Evolutionary conservation across 2,797 vertebrate species (phyloP), one percentile per base, ranked within the genome.

Genomic region (Halcyon chelicuti): DNA sequence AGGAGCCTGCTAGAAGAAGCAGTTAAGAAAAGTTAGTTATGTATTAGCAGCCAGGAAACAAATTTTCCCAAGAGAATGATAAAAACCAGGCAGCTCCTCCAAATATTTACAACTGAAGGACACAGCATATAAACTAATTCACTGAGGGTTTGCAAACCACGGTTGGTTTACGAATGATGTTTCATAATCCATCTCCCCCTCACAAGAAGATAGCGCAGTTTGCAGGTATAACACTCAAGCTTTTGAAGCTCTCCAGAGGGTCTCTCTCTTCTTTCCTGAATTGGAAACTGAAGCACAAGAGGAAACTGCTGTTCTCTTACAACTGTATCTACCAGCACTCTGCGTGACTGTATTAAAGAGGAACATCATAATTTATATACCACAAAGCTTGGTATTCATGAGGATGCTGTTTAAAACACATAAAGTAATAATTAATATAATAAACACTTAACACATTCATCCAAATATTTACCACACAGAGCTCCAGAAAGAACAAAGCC

Each of bases 1-100:
- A 96, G 99, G 99, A 95, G 99, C 99, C 78, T 99, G 98, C 99
- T 99, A 96, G 46, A 97, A 97, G 20, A 92, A 79, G 61, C 6
- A 68, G 61, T 73, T 74, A 74, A 91, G 55, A 88, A 21, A 51
- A 85, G 18, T 68, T 71, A 82, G 37, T 79, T 88, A 72, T 1
- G 1, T 5, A 35, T 15, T 7, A 80, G 37, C 51, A 94, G 52
- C 23, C 72, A 23, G 42, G 18, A 88, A 73, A 5, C 46, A 88
- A 79, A 39, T 40, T 58, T 76, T 54, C 71, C 25, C 66, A 79
- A 54, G 29, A 65, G 40, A 54, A 25, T 18, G 5, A 71, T n/a
- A 77, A 79, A 66, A 78, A 51, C 0, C 20, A 73, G 21, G 33
- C 0, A 1, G 54, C 10, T 49, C n/a, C 28, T 20, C 26, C n/a